These are phyloP conservation scores for Flexamia atlantica DNA, from an alignment of 2,888 invertebrate species.

Conservation along the genomic window DNA sequence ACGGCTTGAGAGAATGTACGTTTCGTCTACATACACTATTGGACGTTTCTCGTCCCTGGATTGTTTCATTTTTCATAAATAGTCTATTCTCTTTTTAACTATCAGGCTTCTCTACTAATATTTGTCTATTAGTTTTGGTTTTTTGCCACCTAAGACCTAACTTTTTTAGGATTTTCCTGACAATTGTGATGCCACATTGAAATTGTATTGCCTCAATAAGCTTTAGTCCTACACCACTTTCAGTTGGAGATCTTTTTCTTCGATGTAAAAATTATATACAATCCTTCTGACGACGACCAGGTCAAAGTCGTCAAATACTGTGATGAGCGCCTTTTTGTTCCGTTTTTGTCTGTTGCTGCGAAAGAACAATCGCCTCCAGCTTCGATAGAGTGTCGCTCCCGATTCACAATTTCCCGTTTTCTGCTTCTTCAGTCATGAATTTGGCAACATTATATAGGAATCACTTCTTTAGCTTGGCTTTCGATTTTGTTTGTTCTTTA, in stretches of 20 bases:
- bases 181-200: conserved; percentile 13
- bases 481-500: too few relatives aligned
- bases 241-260: conserved; percentile 40
- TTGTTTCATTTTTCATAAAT: conserved; percentile 20
- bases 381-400: conserved; percentile 27
- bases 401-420: too few relatives aligned
- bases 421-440: too few relatives aligned
- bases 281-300: conserved; percentile 4
- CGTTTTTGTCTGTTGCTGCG: conserved; percentile 21
- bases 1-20: conserved; percentile 27
- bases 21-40: conserved; percentile 54
- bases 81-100: conserved; percentile 7
- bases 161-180: conserved; percentile 32
- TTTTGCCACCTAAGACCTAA: conserved; percentile 44
- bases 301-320: conserved; percentile 54
- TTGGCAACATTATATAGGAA: too few relatives aligned
- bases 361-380: neutral
- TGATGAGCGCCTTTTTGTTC: neutral
- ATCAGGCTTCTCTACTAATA: conserved; percentile 19
- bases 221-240: neutral
- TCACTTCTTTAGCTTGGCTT: too few relatives aligned
- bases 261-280: conserved; percentile 43
- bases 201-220: conserved; percentile 49
- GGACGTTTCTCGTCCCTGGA: conserved; percentile 49
- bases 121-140: conserved; percentile 28